These are phyloP conservation scores for Channa maculata DNA, from an alignment of 2,113 vertebrate genomes.

Conservation along the genomic window DNA sequence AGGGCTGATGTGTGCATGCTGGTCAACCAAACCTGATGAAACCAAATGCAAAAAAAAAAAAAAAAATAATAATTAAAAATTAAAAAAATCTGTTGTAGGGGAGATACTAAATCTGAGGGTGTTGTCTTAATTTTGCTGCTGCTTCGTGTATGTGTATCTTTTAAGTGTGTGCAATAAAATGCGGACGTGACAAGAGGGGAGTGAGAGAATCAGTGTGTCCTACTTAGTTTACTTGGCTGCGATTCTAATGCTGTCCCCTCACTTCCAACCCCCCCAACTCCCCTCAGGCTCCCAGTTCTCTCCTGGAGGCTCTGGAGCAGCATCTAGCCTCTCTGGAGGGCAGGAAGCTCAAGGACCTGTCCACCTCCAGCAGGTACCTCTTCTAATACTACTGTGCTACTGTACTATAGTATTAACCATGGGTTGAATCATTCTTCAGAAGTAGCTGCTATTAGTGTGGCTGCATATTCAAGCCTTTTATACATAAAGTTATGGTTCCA, in stretches of 20 bases:
- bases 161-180: slow-evolving; percentile 43
- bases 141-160: slow-evolving; percentile 53
- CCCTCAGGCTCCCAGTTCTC: slow-evolving; percentile 90
- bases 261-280: slow-evolving; percentile 13
- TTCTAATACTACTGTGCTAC: neutral
- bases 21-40: slow-evolving; percentile 80
- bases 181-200: slow-evolving; percentile 26
- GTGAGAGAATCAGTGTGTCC: slow-evolving; percentile 54
- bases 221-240: slow-evolving; percentile 25
- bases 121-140: slow-evolving; percentile 59
- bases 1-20: slow-evolving; percentile 77
- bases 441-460: too few species aligned
- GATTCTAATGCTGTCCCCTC: slow-evolving; percentile 55
- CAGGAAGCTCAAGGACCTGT: slow-evolving; percentile 91
- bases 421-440: too few species aligned
- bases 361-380: slow-evolving; percentile 87
- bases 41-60: slow-evolving; percentile 69
- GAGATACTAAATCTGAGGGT: slow-evolving; percentile 52
- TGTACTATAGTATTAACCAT: too few species aligned
- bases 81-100: slow-evolving; percentile 41
- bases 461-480: too few species aligned
- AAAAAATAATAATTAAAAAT: slow-evolving; percentile 3
- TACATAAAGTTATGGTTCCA: too few species aligned
- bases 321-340: slow-evolving; percentile 96
- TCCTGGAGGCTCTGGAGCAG: slow-evolving; percentile 94